Conservation (phyloP, 2,113 vertebrate species). For the Phalacrocorax brasilianus region DNA sequence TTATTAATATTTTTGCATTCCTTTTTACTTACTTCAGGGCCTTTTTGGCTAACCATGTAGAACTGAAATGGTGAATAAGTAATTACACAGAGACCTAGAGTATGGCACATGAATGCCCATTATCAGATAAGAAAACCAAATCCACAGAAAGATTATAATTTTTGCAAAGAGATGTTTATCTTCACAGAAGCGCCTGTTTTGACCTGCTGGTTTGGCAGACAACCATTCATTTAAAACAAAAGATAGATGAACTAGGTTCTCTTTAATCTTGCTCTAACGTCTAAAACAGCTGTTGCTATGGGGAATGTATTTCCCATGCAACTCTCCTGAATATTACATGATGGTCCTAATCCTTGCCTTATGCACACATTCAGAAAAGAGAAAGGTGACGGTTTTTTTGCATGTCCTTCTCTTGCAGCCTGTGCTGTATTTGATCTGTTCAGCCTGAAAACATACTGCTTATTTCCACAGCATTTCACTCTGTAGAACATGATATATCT, state of each 20-base stretch:
- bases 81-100: slow-evolving; percentile 15
- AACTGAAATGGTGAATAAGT: slow-evolving; percentile 25
- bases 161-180: neutral
- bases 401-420: neutral
- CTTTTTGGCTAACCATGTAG: neutral
- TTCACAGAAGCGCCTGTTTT: neutral
- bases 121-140: slow-evolving; percentile 40
- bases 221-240: slow-evolving; percentile 50
- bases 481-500: neutral
- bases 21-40: slow-evolving; percentile 38
- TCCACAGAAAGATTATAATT: neutral
- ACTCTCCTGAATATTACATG: slow-evolving; percentile 56
- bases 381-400: neutral
- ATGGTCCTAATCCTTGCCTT: slow-evolving; percentile 22
- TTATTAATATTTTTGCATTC: slow-evolving; percentile 54
- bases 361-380: neutral
- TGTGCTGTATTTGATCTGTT: neutral
- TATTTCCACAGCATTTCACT: neutral
- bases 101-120: neutral
- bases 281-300: slow-evolving; percentile 63
- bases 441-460: neutral
- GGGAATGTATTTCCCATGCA: slow-evolving; percentile 44
- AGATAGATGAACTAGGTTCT: slow-evolving; percentile 36
- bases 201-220: slow-evolving; percentile 46
- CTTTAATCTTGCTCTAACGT: slow-evolving; percentile 49